Conservation (phyloP, 2,113 vertebrate genomes). For the Rattus rattus region DNA sequence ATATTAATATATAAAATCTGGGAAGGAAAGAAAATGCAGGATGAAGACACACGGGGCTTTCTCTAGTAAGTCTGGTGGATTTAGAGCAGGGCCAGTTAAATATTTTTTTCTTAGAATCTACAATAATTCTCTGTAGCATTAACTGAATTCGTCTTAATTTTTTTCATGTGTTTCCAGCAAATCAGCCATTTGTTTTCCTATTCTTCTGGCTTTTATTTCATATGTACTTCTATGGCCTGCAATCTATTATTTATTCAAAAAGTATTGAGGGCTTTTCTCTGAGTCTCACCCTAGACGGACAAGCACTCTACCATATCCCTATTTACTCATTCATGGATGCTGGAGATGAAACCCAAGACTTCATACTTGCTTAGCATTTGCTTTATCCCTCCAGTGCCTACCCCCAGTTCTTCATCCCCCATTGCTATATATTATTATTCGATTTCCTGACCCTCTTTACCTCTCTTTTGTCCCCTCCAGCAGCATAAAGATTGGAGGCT, state of each 20-base stretch:
- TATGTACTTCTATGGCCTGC: neutral
- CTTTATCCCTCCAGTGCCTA: neutral
- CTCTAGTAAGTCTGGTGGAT: neutral
- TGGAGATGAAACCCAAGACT: neutral
- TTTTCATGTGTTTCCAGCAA: neutral
- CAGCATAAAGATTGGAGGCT: no score
- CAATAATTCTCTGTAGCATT: neutral
- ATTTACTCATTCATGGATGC: neutral
- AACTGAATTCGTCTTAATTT: neutral
- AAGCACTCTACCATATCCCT: neutral
- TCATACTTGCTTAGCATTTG: neutral
- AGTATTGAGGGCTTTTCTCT: neutral
- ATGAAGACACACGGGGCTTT: neutral
- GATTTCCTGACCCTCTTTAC: no score
- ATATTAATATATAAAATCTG: neutral
- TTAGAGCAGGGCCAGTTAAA: neutral
- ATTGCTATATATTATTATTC: no score
- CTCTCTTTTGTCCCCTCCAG: no score
- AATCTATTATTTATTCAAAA: neutral
- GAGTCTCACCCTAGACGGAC: neutral
- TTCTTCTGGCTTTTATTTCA: neutral
- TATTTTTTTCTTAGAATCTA: neutral
- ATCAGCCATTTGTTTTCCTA: neutral
- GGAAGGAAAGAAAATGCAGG: neutral
- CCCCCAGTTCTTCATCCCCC: no score